Percentiles rank a stretch among this genome's conserved stretches.
phyloP scores from a whole-genome alignment of 2,113 vertebrate genomes.

The Oenanthe melanoleuca region DNA sequence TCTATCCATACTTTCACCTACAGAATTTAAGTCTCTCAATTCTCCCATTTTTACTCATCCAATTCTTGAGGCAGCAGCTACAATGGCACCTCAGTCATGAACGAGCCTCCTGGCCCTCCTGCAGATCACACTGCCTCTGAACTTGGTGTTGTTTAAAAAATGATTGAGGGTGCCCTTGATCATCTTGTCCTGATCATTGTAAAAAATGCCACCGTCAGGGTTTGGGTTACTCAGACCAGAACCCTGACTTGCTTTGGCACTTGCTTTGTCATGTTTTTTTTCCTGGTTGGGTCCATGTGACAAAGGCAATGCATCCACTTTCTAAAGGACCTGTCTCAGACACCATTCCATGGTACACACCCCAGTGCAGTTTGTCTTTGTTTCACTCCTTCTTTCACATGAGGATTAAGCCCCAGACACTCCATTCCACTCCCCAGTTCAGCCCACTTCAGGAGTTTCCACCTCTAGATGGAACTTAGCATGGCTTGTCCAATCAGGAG shows the following conservation, averaged over 20 bases:
- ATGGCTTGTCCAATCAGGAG: background rate
- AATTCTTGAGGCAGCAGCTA: background rate
- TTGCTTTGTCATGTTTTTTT: background rate
- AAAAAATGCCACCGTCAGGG: background rate
- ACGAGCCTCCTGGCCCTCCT: too few relatives aligned
- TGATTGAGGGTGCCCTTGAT: too few relatives aligned
- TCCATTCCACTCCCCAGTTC: background rate
- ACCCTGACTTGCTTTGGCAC: background rate
- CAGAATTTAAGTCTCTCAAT: background rate
- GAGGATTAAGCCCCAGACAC: background rate
- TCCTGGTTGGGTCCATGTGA: background rate
- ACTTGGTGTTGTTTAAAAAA: background rate
- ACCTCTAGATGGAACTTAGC: background rate
- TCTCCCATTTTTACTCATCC: background rate
- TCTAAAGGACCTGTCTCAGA: background rate
- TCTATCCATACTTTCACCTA: background rate
- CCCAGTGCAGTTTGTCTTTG: background rate
- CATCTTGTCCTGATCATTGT: background rate
- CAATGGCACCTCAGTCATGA: background rate
- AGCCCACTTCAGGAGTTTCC: background rate
- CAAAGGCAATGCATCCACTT: background rate
- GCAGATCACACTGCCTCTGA: background rate
- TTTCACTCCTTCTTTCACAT: background rate
- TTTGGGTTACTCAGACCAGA: background rate
- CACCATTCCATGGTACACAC: fast-evolving